These are phyloP conservation scores for Pseudomyrmex concolor DNA, from an alignment of 1,140 invertebrate species.

Conservation along the genomic window DNA sequence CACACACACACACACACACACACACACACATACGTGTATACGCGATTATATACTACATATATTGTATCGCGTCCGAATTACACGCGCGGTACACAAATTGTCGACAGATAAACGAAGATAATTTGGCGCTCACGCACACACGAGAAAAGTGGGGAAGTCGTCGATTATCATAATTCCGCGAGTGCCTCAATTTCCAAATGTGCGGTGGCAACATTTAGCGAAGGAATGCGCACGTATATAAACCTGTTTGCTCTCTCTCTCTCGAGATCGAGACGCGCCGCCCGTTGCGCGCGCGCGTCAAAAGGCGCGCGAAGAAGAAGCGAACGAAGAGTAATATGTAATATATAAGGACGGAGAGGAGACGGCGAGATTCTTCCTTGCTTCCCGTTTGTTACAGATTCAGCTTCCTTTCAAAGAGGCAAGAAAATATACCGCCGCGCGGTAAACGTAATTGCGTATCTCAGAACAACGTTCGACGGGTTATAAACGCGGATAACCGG, in stretches of 20 bases:
- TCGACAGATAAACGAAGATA: conserved; percentile 50
- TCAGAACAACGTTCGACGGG: conserved; percentile 36
- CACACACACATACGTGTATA: background rate
- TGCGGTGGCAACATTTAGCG: conserved; percentile 16
- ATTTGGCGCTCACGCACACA: conserved; percentile 11
- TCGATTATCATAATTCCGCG: conserved; percentile 52
- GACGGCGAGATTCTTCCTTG: background rate
- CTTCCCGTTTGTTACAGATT: conserved; percentile 43
- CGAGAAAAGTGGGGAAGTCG: conserved; percentile 14
- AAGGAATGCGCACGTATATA: conserved; percentile 6
- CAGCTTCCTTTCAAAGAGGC: conserved; percentile 20
- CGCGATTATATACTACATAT: background rate
- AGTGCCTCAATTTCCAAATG: conserved; percentile 46
- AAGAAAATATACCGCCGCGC: conserved; percentile 27
- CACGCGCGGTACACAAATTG: conserved; percentile 42
- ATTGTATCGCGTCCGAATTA: conserved; percentile 45
- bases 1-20: too few relatives aligned
- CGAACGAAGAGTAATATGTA: background rate
- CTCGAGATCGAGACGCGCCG: background rate
- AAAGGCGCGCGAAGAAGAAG: background rate
- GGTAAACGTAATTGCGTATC: conserved; percentile 32
- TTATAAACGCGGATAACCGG: conserved; percentile 23
- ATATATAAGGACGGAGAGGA: background rate
- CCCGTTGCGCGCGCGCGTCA: conserved; percentile 6
- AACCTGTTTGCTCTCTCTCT: conserved; percentile 12